Conservation (phyloP, 2,888 invertebrate genomes). For the Erynnis tages region DNA sequence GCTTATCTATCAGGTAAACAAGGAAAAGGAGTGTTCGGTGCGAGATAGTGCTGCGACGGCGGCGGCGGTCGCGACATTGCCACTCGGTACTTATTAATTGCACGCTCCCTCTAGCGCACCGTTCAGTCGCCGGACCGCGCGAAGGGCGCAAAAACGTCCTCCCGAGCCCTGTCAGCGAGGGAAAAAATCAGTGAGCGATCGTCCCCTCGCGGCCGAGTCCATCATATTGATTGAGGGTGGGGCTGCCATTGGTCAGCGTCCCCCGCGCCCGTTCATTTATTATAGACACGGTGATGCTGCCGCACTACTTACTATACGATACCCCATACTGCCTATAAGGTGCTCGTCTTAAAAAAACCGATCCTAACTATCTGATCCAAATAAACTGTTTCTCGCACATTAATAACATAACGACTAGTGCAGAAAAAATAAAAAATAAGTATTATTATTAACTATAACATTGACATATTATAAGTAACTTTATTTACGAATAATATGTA, state of each 20-base stretch:
- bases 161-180: slow-evolving; percentile 79
- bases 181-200: slow-evolving; percentile 82
- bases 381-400: too few relatives aligned
- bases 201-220: slow-evolving; percentile 81
- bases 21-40: slow-evolving; percentile 62
- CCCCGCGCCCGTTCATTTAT: slow-evolving; percentile 81
- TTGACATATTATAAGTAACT: too few relatives aligned
- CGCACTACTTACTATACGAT: slow-evolving; percentile 41
- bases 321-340: not conserved
- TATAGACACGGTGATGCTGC: slow-evolving; percentile 79
- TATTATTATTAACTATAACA: too few relatives aligned
- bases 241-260: slow-evolving; percentile 80
- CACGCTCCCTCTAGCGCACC: slow-evolving; percentile 59
- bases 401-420: too few relatives aligned
- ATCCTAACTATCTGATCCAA: too few relatives aligned
- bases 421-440: too few relatives aligned
- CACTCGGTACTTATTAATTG: slow-evolving; percentile 68
- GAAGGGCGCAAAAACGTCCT: slow-evolving; percentile 79
- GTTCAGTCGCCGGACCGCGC: slow-evolving; percentile 53
- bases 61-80: slow-evolving; percentile 31
- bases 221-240: slow-evolving; percentile 83
- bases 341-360: slow-evolving; percentile 4
- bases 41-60: slow-evolving; percentile 25
- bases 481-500: too few relatives aligned
- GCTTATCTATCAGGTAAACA: slow-evolving; percentile 51